Evolutionary conservation across 2,113 vertebrate species (phyloP).

Genomic region (Corythaeola cristata): DNA sequence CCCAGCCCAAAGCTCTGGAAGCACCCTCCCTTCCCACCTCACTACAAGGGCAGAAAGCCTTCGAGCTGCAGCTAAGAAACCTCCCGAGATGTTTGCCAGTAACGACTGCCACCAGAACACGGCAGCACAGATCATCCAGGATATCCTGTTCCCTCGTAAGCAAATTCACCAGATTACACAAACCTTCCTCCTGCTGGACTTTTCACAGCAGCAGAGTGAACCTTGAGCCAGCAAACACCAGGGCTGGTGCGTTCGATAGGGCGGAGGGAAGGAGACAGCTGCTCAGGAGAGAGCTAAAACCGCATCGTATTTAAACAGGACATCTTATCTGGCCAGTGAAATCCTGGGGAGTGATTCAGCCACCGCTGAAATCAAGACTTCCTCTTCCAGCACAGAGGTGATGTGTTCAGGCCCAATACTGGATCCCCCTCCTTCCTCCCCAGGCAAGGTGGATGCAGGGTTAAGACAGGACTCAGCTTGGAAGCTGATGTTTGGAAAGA

Average conservation of each 20-base stretch:
- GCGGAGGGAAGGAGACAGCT: constrained; percentile 5
- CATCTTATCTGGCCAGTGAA: background rate
- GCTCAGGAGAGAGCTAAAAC: background rate
- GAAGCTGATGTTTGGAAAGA: background rate
- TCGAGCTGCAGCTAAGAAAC: background rate
- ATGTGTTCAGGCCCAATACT: background rate
- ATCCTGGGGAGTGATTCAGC: background rate
- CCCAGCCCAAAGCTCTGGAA: background rate
- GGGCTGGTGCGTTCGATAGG: background rate
- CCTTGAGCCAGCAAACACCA: constrained; percentile 40
- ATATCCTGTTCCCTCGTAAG: constrained; percentile 63
- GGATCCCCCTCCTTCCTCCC: background rate
- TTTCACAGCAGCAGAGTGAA: constrained; percentile 26
- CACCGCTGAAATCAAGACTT: background rate
- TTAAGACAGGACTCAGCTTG: background rate
- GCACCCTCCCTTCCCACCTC: background rate
- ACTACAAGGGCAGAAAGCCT: background rate
- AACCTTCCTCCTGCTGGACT: constrained; percentile 15
- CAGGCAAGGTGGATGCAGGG: background rate
- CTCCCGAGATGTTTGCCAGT: fast-evolving
- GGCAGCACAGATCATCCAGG: constrained; percentile 44
- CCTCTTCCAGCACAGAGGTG: background rate
- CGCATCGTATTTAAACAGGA: background rate
- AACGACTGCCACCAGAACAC: background rate
- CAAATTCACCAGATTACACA: constrained; percentile 54